Evolutionary conservation across 2,113 vertebrate species (phyloP), one percentile per base, ranked within the genome.

Genomic region (Amia ocellicauda): DNA sequence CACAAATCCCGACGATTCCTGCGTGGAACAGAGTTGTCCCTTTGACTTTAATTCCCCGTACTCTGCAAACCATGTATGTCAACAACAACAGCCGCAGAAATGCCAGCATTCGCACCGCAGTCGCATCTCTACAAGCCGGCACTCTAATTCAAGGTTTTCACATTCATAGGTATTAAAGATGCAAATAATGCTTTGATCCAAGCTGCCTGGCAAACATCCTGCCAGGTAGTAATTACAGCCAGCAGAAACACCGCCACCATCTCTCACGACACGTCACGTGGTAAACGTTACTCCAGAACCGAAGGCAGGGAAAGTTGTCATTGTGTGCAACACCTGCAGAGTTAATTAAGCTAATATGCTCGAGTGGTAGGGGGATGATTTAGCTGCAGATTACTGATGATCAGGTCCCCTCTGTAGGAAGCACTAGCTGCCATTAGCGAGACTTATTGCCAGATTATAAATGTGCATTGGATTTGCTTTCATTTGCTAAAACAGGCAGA

Each of bases 301-400:
- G 28, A 60, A 49, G 51, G 43, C 20, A 13, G 22, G 14, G 60
- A 36, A 36, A 62, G 53, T 65, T 60, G 20, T 24, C 40, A 49
- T 63, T 63, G 60, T 64, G 45, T 59, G 29, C 49, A 23, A 24
- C 54, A 20, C 24, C 27, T 24, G 58, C 57, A 54, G 26, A 43
- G 55, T 45, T 69, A 69, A 63, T 69, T 69, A 42, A 45, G 40
- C 47, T 63, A 69, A 59, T 63, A 49, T 40, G 60, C 42, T 45
- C 43, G 61, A 69, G 54, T 28, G 45, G 54, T 28, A 51, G 43
- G 43, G 5, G 52, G 13, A 36, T 41, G 19, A 58, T 53, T 31
- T 16, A 51, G 57, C 47, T n/a, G 7, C 58, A 45, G 23, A 51
- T 27, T 43, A 31, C 47, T 41, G 54, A 58, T 51, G 36, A 69